Evolutionary conservation across 2,113 vertebrate genomes (phyloP).

Genomic region (Lamprologus sp.): DNA sequence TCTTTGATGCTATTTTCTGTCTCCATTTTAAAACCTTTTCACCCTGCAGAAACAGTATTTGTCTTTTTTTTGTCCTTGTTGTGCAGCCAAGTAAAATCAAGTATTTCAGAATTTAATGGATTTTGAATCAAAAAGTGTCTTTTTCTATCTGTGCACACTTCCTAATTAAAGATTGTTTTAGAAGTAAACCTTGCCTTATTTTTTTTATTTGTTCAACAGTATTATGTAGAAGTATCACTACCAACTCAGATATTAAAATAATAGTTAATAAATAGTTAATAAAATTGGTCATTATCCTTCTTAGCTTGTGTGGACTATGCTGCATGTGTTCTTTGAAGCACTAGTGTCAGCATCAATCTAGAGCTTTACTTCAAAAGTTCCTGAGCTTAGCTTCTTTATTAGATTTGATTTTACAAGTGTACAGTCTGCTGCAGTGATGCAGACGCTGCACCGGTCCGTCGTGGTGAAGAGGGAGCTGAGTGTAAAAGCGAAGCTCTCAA

Average conservation of each 20-base stretch:
- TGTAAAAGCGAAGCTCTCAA: neutral
- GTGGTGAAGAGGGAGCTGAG: accelerated
- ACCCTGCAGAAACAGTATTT: neutral
- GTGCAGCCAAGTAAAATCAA: neutral
- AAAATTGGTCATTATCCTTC: neutral
- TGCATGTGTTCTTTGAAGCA: neutral
- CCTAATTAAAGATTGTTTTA: constrained; percentile 48
- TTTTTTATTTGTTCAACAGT: neutral
- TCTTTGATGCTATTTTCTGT: neutral
- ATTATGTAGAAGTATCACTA: neutral
- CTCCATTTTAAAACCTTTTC: neutral
- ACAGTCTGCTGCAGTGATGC: neutral
- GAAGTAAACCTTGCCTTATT: neutral
- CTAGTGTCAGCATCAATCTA: neutral
- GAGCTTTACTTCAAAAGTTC: neutral
- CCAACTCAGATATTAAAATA: neutral
- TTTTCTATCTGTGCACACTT: constrained; percentile 1
- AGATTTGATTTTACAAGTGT: neutral
- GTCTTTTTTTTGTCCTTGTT: neutral
- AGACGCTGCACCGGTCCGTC: accelerated
- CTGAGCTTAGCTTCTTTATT: neutral
- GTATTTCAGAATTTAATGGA: neutral
- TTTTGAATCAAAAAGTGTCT: neutral
- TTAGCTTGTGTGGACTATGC: neutral
- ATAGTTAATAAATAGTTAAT: neutral